These are phyloP conservation scores for Orthosia gothica DNA, from an alignment of 2,888 invertebrate genomes.

Conservation along the genomic window DNA sequence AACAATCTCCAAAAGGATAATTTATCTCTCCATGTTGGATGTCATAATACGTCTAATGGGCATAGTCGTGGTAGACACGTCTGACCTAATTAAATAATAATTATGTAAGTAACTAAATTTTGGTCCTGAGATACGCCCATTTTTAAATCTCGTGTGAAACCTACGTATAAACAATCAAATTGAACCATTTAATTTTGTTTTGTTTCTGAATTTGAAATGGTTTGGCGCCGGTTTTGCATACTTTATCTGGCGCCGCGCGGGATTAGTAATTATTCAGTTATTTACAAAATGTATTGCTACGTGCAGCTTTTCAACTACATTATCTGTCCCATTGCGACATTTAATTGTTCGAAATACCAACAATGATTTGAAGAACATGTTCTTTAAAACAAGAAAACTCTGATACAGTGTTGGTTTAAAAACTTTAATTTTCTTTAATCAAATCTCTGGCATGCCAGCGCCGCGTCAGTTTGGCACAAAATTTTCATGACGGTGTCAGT, in stretches of 20 bases:
- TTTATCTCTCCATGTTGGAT: too few species aligned
- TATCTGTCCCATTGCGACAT: constrained; percentile 8
- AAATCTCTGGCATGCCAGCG: neutral
- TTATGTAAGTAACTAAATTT: neutral
- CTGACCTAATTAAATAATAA: neutral
- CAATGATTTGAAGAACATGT: constrained; percentile 6
- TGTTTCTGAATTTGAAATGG: constrained; percentile 21
- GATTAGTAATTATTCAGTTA: constrained; percentile 37
- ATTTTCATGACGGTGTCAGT: neutral
- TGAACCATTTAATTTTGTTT: constrained; percentile 35
- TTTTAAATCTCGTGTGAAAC: neutral
- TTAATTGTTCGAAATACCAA: constrained; percentile 21
- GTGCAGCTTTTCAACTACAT: constrained; percentile 11
- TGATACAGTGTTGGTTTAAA: neutral
- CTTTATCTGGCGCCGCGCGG: constrained; percentile 54
- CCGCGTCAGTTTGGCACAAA: neutral
- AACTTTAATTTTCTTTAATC: neutral
- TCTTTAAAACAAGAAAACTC: neutral
- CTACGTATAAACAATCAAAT: constrained; percentile 25
- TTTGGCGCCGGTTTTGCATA: constrained; percentile 37
- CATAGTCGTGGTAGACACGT: neutral
- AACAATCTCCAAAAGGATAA: neutral
- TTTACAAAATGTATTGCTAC: constrained; percentile 10
- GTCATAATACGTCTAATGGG: neutral
- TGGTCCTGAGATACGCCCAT: neutral